These are phyloP conservation scores for Cecropterus lyciades DNA, from an alignment of 1,140 invertebrate genomes.

Conservation along the genomic window DNA sequence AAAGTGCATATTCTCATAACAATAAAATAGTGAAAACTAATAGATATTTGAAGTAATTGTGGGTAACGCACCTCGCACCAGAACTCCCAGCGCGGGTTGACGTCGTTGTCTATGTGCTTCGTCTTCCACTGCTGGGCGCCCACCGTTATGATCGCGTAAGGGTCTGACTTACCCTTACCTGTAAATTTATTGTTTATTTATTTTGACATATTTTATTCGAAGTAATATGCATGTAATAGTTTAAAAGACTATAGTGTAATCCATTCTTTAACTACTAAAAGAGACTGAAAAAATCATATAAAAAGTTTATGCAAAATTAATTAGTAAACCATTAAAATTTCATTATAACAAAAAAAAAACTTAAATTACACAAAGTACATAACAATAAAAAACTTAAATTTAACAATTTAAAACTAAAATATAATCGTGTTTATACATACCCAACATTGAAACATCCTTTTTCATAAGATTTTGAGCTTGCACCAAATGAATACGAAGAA, in stretches of 20 bases:
- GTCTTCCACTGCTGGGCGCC: conserved; percentile 96
- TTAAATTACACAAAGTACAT: no score
- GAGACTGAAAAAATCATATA: no score
- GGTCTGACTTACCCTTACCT: conserved; percentile 97
- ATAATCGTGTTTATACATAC: conserved; percentile 65
- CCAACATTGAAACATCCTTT: conserved; percentile 94
- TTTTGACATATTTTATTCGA: not conserved
- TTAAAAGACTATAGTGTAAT: no score
- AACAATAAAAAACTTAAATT: no score
- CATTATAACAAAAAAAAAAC: no score
- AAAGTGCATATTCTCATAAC: conserved; percentile 43
- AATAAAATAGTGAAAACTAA: conserved; percentile 32
- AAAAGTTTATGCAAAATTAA: no score
- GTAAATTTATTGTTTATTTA: not conserved
- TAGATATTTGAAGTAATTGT: no score
- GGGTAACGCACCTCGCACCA: conserved; percentile 93
- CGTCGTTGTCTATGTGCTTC: conserved; percentile 94
- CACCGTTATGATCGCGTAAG: conserved; percentile 94
- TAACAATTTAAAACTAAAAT: no score
- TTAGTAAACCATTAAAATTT: no score
- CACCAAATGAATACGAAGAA: conserved; percentile 93
- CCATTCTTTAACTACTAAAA: no score
- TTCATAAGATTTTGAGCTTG: conserved; percentile 97
- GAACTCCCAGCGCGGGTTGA: conserved; percentile 97
- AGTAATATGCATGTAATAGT: not conserved